Evolutionary conservation across 2,113 vertebrate genomes (phyloP).

Genomic region (Cercocebus atys): DNA sequence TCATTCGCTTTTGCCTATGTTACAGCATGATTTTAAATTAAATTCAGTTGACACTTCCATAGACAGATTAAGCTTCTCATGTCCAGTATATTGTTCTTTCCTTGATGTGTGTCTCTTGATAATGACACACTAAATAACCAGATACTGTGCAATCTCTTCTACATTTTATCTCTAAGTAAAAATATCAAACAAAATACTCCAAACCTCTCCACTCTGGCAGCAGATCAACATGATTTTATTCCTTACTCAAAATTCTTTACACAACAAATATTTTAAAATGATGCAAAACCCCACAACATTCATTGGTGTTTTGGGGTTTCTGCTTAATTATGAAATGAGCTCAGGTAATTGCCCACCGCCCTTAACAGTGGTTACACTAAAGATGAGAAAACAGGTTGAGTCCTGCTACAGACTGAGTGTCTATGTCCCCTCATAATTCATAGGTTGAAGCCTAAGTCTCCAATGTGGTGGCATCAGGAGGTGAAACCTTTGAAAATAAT

Average conservation of each 20-base stretch:
- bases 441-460: no score
- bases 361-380: no score
- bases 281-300: neutral
- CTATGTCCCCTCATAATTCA: no score
- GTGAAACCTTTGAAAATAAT: neutral
- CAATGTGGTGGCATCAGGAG: neutral
- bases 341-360: rapidly evolving
- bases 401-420: neutral
- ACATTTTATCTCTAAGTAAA: neutral
- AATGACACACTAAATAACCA: neutral
- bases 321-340: neutral
- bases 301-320: neutral
- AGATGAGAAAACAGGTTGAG: neutral
- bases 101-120: neutral
- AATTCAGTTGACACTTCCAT: neutral
- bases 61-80: neutral
- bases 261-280: neutral
- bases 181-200: neutral
- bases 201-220: neutral
- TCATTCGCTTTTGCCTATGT: neutral
- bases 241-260: neutral
- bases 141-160: neutral
- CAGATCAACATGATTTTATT: neutral
- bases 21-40: neutral
- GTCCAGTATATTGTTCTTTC: neutral